Conservation (phyloP, 1,140 invertebrate genomes). For the Sinella curviseta region DNA sequence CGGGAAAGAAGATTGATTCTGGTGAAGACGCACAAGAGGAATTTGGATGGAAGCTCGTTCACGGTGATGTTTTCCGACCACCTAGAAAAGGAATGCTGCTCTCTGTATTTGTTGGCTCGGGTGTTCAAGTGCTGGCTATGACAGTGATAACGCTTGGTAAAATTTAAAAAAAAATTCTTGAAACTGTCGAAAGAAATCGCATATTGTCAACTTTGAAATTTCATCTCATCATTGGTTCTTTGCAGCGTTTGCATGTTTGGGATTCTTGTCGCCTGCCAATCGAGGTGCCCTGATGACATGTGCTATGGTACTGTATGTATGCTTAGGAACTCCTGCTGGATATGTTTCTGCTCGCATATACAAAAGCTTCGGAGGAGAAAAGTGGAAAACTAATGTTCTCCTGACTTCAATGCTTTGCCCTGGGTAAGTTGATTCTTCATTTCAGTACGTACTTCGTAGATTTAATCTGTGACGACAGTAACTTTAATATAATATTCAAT, state of each 20-base stretch:
- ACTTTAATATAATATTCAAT: background rate
- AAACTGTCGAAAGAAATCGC: background rate
- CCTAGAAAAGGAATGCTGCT: slow-evolving; percentile 96
- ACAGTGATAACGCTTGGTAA: slow-evolving; percentile 66
- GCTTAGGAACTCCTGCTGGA: slow-evolving; percentile 91
- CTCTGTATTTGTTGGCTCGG: slow-evolving; percentile 91
- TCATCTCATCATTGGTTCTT: background rate
- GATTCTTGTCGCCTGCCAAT: slow-evolving; percentile 97
- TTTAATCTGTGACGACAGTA: too few relatives aligned
- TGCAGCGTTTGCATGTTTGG: slow-evolving; percentile 90
- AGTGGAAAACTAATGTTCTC: slow-evolving; percentile 97
- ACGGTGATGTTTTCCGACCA: slow-evolving; percentile 91
- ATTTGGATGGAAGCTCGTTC: slow-evolving; percentile 98
- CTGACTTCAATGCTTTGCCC: slow-evolving; percentile 93
- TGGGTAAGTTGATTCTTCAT: slow-evolving; percentile 65
- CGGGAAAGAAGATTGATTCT: slow-evolving; percentile 71
- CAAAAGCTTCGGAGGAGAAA: slow-evolving; percentile 96
- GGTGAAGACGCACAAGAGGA: slow-evolving; percentile 98
- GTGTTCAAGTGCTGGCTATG: slow-evolving; percentile 79
- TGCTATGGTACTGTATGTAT: slow-evolving; percentile 90
- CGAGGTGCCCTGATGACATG: slow-evolving; percentile 98
- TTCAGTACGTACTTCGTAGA: too few relatives aligned
- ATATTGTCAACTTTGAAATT: background rate
- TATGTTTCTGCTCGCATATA: slow-evolving; percentile 95
- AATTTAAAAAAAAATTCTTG: background rate